Evolutionary conservation across 2,888 invertebrate species (phyloP).

Genomic region (Nebria salina): DNA sequence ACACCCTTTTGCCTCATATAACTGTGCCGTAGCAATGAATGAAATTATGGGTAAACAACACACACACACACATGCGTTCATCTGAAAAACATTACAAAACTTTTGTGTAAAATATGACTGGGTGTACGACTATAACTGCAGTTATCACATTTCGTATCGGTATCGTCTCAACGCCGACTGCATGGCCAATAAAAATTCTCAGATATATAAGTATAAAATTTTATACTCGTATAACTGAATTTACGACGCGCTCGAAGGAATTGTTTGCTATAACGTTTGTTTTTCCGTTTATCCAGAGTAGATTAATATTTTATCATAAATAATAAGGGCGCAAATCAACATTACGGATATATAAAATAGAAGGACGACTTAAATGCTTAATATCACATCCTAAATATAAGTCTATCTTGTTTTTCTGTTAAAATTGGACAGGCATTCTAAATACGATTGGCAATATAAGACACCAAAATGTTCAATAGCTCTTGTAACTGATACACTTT

Average conservation of each 20-base stretch:
- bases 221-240: conserved; percentile 37
- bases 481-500: no score
- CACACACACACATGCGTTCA: not conserved
- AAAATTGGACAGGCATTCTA: no score
- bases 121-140: conserved; percentile 28
- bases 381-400: no score
- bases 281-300: not conserved
- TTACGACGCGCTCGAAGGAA: conserved; percentile 9
- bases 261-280: not conserved
- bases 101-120: not conserved
- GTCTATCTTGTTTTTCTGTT: no score
- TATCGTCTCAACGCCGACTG: conserved; percentile 30
- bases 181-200: conserved; percentile 37
- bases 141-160: conserved; percentile 30
- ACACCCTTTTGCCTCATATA: not conserved
- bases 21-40: not conserved
- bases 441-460: no score
- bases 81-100: conserved; percentile 16
- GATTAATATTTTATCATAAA: not conserved
- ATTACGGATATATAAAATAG: no score
- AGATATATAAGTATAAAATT: conserved; percentile 38
- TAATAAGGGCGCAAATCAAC: no score
- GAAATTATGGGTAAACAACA: not conserved
- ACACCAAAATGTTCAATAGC: no score
- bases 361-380: no score